A percentile compares a stretch with the other conserved stretches of the same genome.
These are phyloP conservation scores for Myopa tessellatipennis DNA, from an alignment of 2,888 invertebrate genomes.

Conservation along the genomic window DNA sequence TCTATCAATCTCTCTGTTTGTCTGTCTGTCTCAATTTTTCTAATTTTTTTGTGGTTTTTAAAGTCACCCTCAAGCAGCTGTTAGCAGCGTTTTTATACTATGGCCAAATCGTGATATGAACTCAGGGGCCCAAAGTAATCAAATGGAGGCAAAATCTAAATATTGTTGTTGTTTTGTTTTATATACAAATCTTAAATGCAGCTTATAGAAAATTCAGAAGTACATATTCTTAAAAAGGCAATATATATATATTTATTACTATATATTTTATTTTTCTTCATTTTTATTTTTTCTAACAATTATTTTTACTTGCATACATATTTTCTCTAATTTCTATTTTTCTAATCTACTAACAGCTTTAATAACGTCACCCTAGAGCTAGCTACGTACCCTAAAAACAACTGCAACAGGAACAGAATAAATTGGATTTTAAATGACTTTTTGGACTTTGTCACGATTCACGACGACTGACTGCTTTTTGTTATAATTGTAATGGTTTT, in stretches of 20 bases:
- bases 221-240: no score
- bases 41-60: not conserved
- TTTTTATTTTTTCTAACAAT: not conserved
- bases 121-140: not conserved
- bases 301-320: not conserved
- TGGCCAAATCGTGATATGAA: constrained; percentile 14
- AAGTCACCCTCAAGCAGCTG: constrained; percentile 12
- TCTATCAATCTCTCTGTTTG: no score
- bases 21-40: no score
- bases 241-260: no score
- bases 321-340: not conserved
- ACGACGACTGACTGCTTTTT: constrained; percentile 3
- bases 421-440: constrained; percentile 39
- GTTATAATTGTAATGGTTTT: not conserved
- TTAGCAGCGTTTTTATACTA: not conserved
- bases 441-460: constrained; percentile 41
- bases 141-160: not conserved
- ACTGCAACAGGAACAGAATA: constrained; percentile 21
- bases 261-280: not conserved
- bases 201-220: not conserved
- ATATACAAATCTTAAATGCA: not conserved
- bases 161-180: no score
- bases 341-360: not conserved
- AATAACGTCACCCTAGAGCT: not conserved
- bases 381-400: not conserved